Evolutionary conservation across 1,140 invertebrate genomes (phyloP).

Genomic region (Heliconius hewitsoni): DNA sequence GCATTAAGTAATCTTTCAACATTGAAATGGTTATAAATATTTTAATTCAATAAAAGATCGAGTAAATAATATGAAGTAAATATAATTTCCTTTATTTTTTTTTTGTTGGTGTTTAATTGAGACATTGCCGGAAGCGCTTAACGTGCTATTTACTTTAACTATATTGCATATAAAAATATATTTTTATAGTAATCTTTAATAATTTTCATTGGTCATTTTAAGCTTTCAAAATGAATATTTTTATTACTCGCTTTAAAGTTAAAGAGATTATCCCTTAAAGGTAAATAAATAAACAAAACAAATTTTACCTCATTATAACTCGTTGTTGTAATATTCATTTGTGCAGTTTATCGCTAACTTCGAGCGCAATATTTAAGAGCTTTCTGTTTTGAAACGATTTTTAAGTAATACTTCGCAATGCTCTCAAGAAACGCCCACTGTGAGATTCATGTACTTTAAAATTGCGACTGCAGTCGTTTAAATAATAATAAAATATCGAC

Average conservation of each 20-base stretch:
- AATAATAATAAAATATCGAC: conserved; percentile 22
- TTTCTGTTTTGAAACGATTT: conserved; percentile 13
- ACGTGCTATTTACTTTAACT: neutral
- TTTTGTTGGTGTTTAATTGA: neutral
- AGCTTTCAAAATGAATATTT: neutral
- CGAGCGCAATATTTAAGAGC: neutral
- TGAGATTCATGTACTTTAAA: conserved; percentile 23
- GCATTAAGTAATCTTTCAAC: neutral
- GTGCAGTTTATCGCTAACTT: neutral
- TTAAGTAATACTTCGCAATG: conserved; percentile 20
- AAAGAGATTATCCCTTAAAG: neutral
- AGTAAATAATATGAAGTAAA: too few species aligned
- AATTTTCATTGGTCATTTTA: neutral
- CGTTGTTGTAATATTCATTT: neutral
- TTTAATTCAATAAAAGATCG: neutral
- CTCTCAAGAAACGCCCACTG: conserved; percentile 19
- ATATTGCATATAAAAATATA: too few species aligned
- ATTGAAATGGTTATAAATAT: neutral
- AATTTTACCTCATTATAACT: neutral
- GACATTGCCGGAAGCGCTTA: conserved; percentile 9
- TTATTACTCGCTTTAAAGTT: neutral
- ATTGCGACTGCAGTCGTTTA: conserved; percentile 16
- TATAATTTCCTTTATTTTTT: neutral
- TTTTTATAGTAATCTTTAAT: too few species aligned
- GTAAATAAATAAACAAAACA: neutral